phyloP scores from a whole-genome alignment of 2,113 vertebrate species.

The Spilogale gracilis region DNA sequence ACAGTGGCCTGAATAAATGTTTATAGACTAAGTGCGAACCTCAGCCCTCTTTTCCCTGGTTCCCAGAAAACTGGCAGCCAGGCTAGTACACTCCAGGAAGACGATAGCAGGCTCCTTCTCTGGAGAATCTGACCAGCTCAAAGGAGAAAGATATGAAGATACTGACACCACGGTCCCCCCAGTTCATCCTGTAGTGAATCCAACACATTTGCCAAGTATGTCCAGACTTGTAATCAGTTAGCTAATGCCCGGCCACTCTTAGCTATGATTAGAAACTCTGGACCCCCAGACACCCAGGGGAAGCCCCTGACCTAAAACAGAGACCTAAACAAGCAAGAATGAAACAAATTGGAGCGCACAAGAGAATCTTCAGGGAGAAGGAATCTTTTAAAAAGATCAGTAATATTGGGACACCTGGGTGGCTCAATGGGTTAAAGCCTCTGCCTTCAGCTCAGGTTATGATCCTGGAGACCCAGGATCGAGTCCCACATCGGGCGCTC shows the following conservation, averaged over 20 bases:
- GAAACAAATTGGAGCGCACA: background rate
- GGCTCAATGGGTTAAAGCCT: too few species aligned
- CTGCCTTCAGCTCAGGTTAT: too few species aligned
- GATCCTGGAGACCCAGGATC: too few species aligned
- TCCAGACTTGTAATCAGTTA: background rate
- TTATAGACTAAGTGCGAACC: background rate
- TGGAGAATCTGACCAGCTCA: background rate
- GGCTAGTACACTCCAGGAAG: background rate
- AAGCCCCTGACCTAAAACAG: background rate
- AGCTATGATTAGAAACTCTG: background rate
- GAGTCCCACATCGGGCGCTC: too few species aligned
- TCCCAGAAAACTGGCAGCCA: background rate
- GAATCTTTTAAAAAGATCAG: background rate
- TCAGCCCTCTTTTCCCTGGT: background rate
- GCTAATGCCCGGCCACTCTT: background rate
- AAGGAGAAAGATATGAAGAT: background rate
- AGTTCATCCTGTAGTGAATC: background rate
- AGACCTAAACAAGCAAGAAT: background rate
- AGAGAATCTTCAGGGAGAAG: background rate
- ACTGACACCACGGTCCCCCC: fast-evolving
- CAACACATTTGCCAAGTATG: background rate
- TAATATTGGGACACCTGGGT: too few species aligned
- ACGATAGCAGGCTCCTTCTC: background rate
- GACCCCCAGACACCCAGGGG: background rate
- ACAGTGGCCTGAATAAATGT: background rate